phyloP scores from a whole-genome alignment of 2,888 invertebrate species.

The Drosophila peninsularis region DNA sequence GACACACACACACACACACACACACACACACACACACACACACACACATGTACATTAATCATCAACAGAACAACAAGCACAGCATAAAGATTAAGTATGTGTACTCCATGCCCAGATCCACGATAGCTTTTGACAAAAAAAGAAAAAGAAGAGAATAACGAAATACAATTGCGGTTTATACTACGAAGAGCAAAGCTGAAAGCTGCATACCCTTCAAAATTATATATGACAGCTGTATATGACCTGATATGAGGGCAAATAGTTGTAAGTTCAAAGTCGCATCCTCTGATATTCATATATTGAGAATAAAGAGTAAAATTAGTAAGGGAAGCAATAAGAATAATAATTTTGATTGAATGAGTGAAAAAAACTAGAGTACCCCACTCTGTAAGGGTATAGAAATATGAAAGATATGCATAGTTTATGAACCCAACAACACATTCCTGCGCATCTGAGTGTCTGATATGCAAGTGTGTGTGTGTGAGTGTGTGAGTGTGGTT shows the following conservation, averaged over 20 bases:
- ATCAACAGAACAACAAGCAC: conserved; percentile 43
- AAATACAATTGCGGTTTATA: conserved; percentile 51
- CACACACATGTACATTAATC: conserved; percentile 43
- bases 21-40: conserved; percentile 17
- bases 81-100: conserved; percentile 42
- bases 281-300: background rate
- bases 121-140: conserved; percentile 40
- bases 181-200: conserved; percentile 25
- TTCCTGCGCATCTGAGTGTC: conserved; percentile 62
- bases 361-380: background rate
- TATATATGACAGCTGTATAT: conserved; percentile 1
- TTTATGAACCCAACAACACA: conserved; percentile 32
- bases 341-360: no score
- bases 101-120: conserved; percentile 31
- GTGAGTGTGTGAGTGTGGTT: conserved; percentile 12
- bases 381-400: background rate
- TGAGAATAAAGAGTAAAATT: background rate
- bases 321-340: no score
- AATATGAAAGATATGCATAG: conserved; percentile 38
- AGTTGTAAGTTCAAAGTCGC: background rate
- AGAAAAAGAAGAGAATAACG: conserved; percentile 9
- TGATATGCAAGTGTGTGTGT: conserved; percentile 28
- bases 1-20: conserved; percentile 18
- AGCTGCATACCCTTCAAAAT: background rate
- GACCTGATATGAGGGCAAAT: background rate